These are phyloP conservation scores for Heliconius ismenius DNA, from an alignment of 2,888 invertebrate species.

Conservation along the genomic window DNA sequence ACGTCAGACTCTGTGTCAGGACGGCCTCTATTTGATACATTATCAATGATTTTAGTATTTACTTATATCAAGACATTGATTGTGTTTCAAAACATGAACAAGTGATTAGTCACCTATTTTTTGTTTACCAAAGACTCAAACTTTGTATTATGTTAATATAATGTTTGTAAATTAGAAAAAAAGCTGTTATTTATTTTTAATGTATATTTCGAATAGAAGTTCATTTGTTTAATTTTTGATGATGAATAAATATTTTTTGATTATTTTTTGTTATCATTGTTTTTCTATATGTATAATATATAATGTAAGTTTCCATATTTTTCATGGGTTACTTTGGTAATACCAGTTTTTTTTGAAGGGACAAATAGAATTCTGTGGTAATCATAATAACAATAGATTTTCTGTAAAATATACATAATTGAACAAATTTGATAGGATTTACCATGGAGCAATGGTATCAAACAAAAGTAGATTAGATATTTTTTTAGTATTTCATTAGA, in stretches of 20 bases:
- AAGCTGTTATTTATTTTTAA: conserved; percentile 42
- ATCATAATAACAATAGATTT: conserved; percentile 17
- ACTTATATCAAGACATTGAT: conserved; percentile 36
- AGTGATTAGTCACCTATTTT: conserved; percentile 43
- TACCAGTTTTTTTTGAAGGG: background rate
- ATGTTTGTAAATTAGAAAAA: conserved; percentile 37
- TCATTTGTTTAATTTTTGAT: conserved; percentile 20
- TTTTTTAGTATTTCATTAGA: background rate
- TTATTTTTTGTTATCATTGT: conserved; percentile 35
- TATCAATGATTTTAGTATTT: conserved; percentile 27
- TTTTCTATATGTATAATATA: conserved; percentile 28
- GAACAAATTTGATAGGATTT: background rate
- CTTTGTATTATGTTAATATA: conserved; percentile 42
- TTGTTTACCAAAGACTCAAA: conserved; percentile 51
- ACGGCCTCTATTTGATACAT: conserved; percentile 35
- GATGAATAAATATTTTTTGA: conserved; percentile 35
- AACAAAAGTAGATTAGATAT: background rate
- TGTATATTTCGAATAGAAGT: conserved; percentile 25
- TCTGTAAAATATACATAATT: conserved; percentile 10
- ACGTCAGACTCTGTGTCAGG: background rate
- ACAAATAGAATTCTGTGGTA: conserved; percentile 32
- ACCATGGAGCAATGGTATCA: background rate
- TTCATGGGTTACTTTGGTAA: conserved; percentile 1
- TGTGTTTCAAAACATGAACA: conserved; percentile 41
- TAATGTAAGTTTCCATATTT: conserved; percentile 26